Evolutionary conservation across 2,888 invertebrate genomes (phyloP), one percentile per base, ranked within the genome.

Genomic region (Hemaris fuciformis): DNA sequence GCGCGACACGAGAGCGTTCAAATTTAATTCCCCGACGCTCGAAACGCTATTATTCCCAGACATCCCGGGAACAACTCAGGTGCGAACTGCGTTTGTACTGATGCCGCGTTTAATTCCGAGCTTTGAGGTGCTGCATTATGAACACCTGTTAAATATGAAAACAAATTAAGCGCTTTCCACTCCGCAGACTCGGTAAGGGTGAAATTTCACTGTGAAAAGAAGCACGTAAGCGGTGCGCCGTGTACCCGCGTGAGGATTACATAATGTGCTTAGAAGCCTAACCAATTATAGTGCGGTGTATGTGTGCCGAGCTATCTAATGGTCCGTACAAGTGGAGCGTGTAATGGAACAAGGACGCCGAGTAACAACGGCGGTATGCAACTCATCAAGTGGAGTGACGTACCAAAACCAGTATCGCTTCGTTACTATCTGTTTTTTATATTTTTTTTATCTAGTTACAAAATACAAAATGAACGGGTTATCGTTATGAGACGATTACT

Each of bases 251-350:
- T 27, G 45, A 25, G 31, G 31, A 46, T 59, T 59, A 59, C 46
- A 46, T 59, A 38, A 59, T 46, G 23, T 23, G 46, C 34, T 38
- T 34, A 48, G 38, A 59, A 38, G 46, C 38, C 46, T 59, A 38
- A 38, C 34, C 23, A 46, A 48, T n/a, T n/a, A n/a, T 46, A 48
- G 31, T 31, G 41, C 20, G 31, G 42, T 38, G 42, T 58, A 27
- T 31, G 58, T 20, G 1, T 23, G 41, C 41, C 20, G 13, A 59
- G 63, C 60, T 61, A 62, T 65, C 59, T 61, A 64, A 67, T 62
- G 48, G 43, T 45, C 20, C 20, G 22, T 42, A 15, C 58, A 58
- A 62, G 46, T 63, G 60, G 59, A 61, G 57, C 64, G 61, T 67
- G 53, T 61, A 62, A 57, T 61, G 45, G 57, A 31, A 45, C 61